Evolutionary conservation across 2,113 vertebrate species (phyloP).

Genomic region (Propithecus coquereli): DNA sequence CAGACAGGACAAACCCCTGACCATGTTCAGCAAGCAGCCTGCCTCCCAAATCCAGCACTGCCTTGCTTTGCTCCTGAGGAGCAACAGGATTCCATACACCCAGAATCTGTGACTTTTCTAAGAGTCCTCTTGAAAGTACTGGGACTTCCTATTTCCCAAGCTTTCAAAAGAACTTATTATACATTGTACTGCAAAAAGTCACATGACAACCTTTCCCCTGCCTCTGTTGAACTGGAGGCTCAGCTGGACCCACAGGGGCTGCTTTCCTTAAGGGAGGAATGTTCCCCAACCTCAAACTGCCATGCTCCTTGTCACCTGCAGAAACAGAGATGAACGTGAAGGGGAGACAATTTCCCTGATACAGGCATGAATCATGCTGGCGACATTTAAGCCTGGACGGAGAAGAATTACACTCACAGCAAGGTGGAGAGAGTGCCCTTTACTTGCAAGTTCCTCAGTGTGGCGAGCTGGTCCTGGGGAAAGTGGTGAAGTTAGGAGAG

Average conservation of each 20-base stretch:
- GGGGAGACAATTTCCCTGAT: conserved; percentile 21
- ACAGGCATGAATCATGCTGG: background rate
- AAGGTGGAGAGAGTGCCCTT: conserved; percentile 4
- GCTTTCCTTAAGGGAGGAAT: background rate
- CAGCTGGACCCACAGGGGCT: no score
- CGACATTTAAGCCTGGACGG: conserved; percentile 63
- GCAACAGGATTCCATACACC: background rate
- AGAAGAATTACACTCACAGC: conserved; percentile 43
- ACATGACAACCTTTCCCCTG: background rate
- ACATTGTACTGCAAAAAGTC: background rate
- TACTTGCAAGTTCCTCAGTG: background rate
- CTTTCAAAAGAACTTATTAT: background rate
- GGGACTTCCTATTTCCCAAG: background rate
- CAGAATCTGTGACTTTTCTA: background rate
- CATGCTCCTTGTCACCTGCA: background rate
- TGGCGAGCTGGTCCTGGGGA: background rate
- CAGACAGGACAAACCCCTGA: background rate
- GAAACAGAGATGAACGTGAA: conserved; percentile 48
- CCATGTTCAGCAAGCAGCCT: background rate
- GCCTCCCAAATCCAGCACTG: background rate
- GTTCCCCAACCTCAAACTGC: background rate
- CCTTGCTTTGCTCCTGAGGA: background rate
- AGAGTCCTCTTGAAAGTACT: background rate
- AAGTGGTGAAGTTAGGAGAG: background rate
- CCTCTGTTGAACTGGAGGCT: background rate